Base-by-base conservation (phyloP, 2,888 invertebrate species). In the Drosophila austrosaltans region DNA sequence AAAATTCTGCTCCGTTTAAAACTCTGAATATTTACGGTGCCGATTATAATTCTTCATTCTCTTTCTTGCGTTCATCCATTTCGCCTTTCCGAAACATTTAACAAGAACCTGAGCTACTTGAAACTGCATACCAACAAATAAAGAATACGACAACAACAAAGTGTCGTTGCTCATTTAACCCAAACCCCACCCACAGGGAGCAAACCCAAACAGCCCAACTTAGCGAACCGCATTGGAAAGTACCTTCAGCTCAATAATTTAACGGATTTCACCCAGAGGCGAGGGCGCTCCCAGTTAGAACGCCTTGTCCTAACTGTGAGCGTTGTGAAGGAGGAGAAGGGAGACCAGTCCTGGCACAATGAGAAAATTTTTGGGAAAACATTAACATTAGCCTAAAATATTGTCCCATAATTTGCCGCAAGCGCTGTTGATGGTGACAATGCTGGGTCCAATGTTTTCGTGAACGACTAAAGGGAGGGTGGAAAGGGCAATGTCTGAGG, bases 361-460 rank as follows among this genome's bases (percentile, higher is more conserved):
- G 79, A 79, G 86, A 81, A 82, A 54, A 84, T 88, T 86, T 86
- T 86, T 88, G 81, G 81, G 81, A 82, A 83, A 82, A 88, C 89
- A 91, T 91, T 90, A 90, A 89, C 90, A 90, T 91, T 90, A 90
- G 90, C 90, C 83, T 91, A 90, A 91, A 90, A 90, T 91, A 91
- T 90, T 89, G 89, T 89, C 80, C 83, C 85, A 90, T 90, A 90
- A 87, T 91, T 91, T 90, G 91, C 91, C 91, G 87, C 77, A 73
- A 84, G 90, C 88, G 75, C 76, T 78, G 80, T 72, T 72, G 73
- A 72, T 72, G 72, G 79, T 80, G 88, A 86, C 87, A 84, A 84
- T 74, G 65, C 69, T 62, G 64, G 72, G 64, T 60, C 69, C 69
- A 70, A 70, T 53, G 48, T 48, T 48, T 58, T 70, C 62, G 53